Base-by-base conservation (phyloP, 2,888 invertebrate species). In the Ectemnius continuus region DNA sequence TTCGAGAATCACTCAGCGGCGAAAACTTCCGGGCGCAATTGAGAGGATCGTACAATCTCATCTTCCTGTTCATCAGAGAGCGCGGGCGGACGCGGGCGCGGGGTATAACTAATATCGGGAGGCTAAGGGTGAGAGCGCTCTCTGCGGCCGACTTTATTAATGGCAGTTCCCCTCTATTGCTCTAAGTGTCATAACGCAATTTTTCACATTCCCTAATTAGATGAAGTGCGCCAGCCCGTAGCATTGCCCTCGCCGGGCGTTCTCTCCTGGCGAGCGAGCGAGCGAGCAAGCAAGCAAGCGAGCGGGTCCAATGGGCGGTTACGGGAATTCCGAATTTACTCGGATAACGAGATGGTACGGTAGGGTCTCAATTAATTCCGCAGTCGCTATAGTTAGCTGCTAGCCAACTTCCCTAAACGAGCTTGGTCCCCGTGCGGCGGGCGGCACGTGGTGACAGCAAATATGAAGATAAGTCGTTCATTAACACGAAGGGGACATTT, bases 391-490 rank as follows among this genome's bases (percentile, higher is more conserved):
- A 80, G 76, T 75, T 72, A 76, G 75, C 62, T 47, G 73, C 65
- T 70, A 76, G 82, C 70, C 78, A 76, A 82, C 82, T 82, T 78
- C 74, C 75, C 71, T 79, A 82, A 82, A 82, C 82, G 74, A 79
- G 82, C 76, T 73, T 73, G 71, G 48, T 62, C 66, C 63, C 61
- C 45, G 74, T 36, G 36, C 36, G 36, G 36, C 36, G 36, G 36
- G 36, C 11, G 59, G 74, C 73, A 56, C 76, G 65, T 57, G 75
- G 78, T 72, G 83, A 81, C 82, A 76, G 79, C 79, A 82, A 83
- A 82, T 83, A 83, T 80, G 83, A 84, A 82, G 80, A 84, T 84
- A 84, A 82, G 83, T 83, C 83, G 83, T 84, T 83, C 85, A 78
- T 82, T 84, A 84, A 84, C 80, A 75, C 83, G 78, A 76, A 78